Conservation (phyloP, 2,113 vertebrate species). For the Neogobius melanostomus region DNA sequence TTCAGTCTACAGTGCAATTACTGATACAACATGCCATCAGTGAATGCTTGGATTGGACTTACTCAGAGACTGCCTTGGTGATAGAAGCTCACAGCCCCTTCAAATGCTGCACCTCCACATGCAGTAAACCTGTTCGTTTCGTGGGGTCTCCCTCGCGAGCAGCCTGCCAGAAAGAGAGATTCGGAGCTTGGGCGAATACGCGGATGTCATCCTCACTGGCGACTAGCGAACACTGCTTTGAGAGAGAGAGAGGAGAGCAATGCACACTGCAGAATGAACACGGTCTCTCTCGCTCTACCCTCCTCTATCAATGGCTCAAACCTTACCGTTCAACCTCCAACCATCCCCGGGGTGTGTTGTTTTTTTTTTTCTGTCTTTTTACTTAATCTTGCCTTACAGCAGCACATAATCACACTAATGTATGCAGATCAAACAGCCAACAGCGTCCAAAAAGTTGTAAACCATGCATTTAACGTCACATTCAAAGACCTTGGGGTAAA, state of each 20-base stretch:
- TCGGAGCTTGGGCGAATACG: slow-evolving; percentile 90
- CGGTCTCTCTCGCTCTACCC: slow-evolving; percentile 25
- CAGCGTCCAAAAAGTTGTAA: slow-evolving; percentile 9
- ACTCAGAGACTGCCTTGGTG: slow-evolving; percentile 79
- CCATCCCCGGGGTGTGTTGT: slow-evolving; percentile 12
- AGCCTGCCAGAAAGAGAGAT: slow-evolving; percentile 83
- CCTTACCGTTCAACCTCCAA: slow-evolving; percentile 33
- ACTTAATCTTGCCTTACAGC: slow-evolving; percentile 70
- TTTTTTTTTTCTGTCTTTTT: slow-evolving; percentile 58
- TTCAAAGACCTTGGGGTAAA: neutral
- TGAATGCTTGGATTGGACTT: slow-evolving; percentile 72
- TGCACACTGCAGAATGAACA: slow-evolving; percentile 63
- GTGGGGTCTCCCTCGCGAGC: slow-evolving; percentile 86
- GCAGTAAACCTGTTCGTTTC: slow-evolving; percentile 79
- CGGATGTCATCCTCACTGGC: slow-evolving; percentile 91
- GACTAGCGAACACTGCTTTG: slow-evolving; percentile 46
- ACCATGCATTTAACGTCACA: slow-evolving; percentile 7
- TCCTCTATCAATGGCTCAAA: slow-evolving; percentile 32
- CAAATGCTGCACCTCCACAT: slow-evolving; percentile 85
- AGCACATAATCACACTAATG: slow-evolving; percentile 87
- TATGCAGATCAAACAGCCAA: slow-evolving; percentile 79
- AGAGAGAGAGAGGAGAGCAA: slow-evolving; percentile 57
- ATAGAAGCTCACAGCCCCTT: slow-evolving; percentile 80
- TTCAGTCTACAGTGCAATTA: neutral
- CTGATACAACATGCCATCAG: neutral